Conservation (phyloP, 2,113 vertebrate genomes). For the Varanus salvator region DNA sequence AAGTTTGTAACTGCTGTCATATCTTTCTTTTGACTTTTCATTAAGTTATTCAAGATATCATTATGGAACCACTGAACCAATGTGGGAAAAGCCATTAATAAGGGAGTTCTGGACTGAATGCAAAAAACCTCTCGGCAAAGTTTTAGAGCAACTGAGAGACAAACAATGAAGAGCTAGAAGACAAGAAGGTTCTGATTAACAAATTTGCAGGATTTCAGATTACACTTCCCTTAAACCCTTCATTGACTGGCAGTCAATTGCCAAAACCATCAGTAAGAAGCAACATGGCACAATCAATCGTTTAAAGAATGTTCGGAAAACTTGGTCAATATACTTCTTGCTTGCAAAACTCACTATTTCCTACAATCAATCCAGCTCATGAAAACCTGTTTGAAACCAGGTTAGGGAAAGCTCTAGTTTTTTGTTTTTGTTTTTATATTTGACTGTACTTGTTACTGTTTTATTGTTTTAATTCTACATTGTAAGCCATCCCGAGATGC, state of each 20-base stretch:
- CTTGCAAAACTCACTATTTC: conserved; percentile 9
- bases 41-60: neutral
- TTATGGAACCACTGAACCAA: neutral
- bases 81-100: neutral
- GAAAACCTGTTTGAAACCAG: neutral
- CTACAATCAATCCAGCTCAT: neutral
- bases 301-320: conserved; percentile 16
- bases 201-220: neutral
- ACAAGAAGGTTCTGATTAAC: neutral
- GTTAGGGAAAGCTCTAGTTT: neutral
- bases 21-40: neutral
- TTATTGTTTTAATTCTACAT: too few species aligned
- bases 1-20: neutral
- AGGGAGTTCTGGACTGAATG: neutral
- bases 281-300: neutral
- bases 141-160: neutral
- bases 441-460: too few species aligned
- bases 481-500: too few species aligned
- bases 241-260: neutral
- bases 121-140: neutral
- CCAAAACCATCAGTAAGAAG: conserved; percentile 11
- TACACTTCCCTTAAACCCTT: neutral
- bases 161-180: neutral
- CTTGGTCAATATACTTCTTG: neutral
- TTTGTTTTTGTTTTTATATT: too few species aligned